Evolutionary conservation across 2,888 invertebrate species (phyloP), one percentile per base, ranked within the genome.

Genomic region (Allacma fusca): DNA sequence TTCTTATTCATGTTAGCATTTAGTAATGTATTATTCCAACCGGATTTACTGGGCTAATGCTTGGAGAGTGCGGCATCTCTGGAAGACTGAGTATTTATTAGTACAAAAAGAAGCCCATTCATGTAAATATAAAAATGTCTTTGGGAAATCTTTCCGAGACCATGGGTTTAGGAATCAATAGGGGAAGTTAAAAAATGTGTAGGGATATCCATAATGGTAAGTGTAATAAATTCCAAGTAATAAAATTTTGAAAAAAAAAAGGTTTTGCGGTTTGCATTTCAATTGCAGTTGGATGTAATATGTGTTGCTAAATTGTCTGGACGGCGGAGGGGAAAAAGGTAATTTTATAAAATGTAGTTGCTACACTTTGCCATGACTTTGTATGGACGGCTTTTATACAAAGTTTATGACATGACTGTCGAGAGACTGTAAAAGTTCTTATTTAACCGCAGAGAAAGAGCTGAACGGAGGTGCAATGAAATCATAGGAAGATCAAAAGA

Each of bases 341-440:
- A 19, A 50, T 50, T n/a, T 19, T 16, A 50, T 50, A 50, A 50
- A 50, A 50, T n/a, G n/a, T 2, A 50, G 50, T 50, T 50, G 19
- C 19, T 19, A 50, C 50, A n/a, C n/a, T 50, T 50, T 9, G 5
- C 34, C 50, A 50, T 50, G 50, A 50, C 50, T 50, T 50, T 50
- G 50, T 50, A 50, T 50, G 50, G 50, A 19, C n/a, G 50, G 50
- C 19, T 50, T 50, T 13, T n/a, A 19, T 12, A 50, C 50, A 50
- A 50, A 50, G 50, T 50, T 50, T 50, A 50, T 50, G 4, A 50
- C 16, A n/a, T 50, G n/a, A 50, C 2, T 19, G 50, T 16, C 7
- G n/a, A 50, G n/a, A 50, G 50, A 50, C 16, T 50, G n/a, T 50
- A 50, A 50, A 50, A 13, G 50, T 50, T 50, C n/a, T n/a, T 50